These are phyloP conservation scores for Lissocephala sabroskyi DNA, from an alignment of 2,888 invertebrate species.

Conservation along the genomic window DNA sequence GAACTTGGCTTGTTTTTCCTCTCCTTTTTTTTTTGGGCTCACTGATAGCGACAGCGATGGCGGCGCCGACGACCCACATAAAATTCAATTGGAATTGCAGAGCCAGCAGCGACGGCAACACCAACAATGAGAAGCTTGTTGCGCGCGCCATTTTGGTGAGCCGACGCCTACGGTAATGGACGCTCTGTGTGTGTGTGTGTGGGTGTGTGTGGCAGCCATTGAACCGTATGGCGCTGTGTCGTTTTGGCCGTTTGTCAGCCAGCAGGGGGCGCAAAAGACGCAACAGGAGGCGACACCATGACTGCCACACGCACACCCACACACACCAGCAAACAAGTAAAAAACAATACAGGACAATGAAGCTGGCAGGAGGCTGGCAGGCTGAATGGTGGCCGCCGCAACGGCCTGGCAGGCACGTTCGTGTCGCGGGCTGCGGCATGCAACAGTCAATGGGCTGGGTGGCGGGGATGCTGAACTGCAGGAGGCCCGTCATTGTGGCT, in stretches of 20 bases:
- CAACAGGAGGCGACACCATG: constrained; percentile 53
- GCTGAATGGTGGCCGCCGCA: constrained; percentile 24
- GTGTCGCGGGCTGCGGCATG: background rate
- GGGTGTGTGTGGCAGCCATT: constrained; percentile 13
- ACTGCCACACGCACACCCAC: constrained; percentile 5
- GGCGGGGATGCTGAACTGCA: no score
- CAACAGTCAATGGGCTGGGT: no score
- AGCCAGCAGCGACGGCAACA: constrained; percentile 5
- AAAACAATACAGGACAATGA: background rate
- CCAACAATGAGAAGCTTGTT: constrained; percentile 38
- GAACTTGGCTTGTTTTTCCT: constrained; percentile 24
- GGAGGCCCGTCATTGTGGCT: no score
- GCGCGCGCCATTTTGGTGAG: constrained; percentile 31
- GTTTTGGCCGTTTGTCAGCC: constrained; percentile 3
- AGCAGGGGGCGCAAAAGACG: constrained; percentile 28
- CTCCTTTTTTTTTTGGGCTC: constrained; percentile 11
- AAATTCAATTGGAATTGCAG: constrained; percentile 37
- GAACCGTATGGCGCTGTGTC: constrained; percentile 17
- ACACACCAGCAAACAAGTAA: background rate
- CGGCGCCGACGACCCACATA: constrained; percentile 38
- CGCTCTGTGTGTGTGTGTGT: constrained; percentile 1
- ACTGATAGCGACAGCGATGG: constrained; percentile 4
- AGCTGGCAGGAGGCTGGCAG: no score
- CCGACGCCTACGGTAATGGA: constrained; percentile 9
- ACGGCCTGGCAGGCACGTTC: background rate